Base-by-base conservation (phyloP, 1,140 invertebrate genomes). In the Platorchestia sp. region DNA sequence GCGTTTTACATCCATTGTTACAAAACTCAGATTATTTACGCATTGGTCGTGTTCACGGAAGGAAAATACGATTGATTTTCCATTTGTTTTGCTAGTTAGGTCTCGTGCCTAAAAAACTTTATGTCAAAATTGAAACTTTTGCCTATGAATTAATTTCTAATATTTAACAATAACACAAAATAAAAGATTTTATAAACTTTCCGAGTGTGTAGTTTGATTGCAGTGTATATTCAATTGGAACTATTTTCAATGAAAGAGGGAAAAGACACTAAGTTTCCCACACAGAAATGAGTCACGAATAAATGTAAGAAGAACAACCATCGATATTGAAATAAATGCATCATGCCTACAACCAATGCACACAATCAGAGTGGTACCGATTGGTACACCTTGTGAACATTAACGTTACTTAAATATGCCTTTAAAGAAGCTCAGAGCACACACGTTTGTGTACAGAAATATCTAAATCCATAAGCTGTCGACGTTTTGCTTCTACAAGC, bases 251-350 rank as follows among this genome's bases (percentile, higher is more conserved):
- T 36, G 3, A 75, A 19, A 75, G 14, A 75, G 3, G 36, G 59
- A 75, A 10, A 75, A 75, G 36, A 3, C 1, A 10, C 14, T 3
- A 75, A 36, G 7, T 75, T 75, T 75, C 59, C 3, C 27, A 27
- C 59, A 19, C 19, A 75, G 10, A 10, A 19, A 75, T 19, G 59
- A 75, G 36, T 36, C 14, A 27, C 27, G 59, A 75, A 27, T 75
- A 36, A 75, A 75, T 75, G 59, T 75, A 75, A 75, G 59, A 14
- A 75, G 59, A 22, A 75, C 59, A 75, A 75, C 59, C 59, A 75
- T 75, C 59, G 59, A 75, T 75, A 75, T 75, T 36, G 59, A 75
- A 75, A 75, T 75, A 75, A 75, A 75, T 75, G 59, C 59, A 75
- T 27, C 59, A 19, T 14, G 59, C 27, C 59, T 14, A 75, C 7